These are phyloP conservation scores for Anadara kagoshimensis DNA, from an alignment of 1,140 invertebrate genomes.

Conservation along the genomic window DNA sequence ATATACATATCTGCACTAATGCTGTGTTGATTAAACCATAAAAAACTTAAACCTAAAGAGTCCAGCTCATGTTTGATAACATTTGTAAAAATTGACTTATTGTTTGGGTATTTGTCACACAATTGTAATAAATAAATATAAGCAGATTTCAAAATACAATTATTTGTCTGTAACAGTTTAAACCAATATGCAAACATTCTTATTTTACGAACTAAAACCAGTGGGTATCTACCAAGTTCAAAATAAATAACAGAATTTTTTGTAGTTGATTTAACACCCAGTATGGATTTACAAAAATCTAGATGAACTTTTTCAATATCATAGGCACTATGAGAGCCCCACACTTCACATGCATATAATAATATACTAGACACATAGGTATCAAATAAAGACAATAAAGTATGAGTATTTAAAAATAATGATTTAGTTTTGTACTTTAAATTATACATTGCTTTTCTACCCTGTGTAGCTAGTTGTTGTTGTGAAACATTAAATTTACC, in stretches of 20 bases:
- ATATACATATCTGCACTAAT: neutral
- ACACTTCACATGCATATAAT: constrained; percentile 29
- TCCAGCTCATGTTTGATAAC: neutral
- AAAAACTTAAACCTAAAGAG: neutral
- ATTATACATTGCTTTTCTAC: constrained; percentile 12
- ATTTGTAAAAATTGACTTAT: neutral
- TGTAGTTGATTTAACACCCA: constrained; percentile 14
- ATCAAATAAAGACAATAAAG: constrained; percentile 25
- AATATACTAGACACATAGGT: constrained; percentile 17
- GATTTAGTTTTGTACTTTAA: neutral
- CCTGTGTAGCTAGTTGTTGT: constrained; percentile 9
- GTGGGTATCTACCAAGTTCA: constrained; percentile 8
- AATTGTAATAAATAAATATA: neutral
- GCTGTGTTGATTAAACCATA: constrained; percentile 1
- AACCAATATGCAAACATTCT: constrained; percentile 18
- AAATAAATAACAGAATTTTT: constrained; percentile 8
- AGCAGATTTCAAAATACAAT: constrained; percentile 10
- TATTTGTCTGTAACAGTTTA: constrained; percentile 5
- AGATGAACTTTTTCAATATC: constrained; percentile 19
- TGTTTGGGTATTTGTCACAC: neutral
- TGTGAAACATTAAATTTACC: constrained; percentile 14
- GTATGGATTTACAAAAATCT: constrained; percentile 24
- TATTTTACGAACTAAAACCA: neutral
- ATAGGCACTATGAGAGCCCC: constrained; percentile 9
- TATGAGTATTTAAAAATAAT: neutral